Evolutionary conservation across 2,113 vertebrate species (phyloP), one percentile per base, ranked within the genome.

Genomic region (Antidorcas marsupialis): DNA sequence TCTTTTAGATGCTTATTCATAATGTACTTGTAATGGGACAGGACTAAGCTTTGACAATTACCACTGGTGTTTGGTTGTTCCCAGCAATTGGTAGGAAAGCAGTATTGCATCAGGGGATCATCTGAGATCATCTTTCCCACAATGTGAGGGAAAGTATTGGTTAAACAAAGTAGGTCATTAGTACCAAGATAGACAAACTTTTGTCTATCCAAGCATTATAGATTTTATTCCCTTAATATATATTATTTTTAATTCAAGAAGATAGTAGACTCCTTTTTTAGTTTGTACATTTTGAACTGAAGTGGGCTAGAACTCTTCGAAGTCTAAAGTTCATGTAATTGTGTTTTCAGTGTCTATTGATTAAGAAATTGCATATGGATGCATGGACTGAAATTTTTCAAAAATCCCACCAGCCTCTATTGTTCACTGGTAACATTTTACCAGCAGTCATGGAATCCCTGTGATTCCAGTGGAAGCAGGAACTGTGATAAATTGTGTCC

Each of bases 1-100:
- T 81, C 91, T 97, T 95, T 79, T 67, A 81, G 96, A 89, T 95
- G 52, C 79, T 76, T 96, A 78, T 85, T 98, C 96, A 97, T 97
- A 97, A 89, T 89, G 79, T 97, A 78, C 91, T 95, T 93, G 96
- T 91, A 97, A 52, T 89, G 81, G 71, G 87, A 91, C 87, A 89
- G 89, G 57, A 64, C 95, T 50, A 59, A 87, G 96, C 92, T 92
- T 79, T 93, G 71, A 52, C 93, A 86, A 87, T 85, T 74, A 67
- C 83, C 0, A 4, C 3, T 6, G 88, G 52, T 45, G 52, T 91
- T 95, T 78, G 76, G 85, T 57, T 94, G 94, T 97, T 96, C 94
- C 55, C 87, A 45, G 93, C 93, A 85, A 95, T 96, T 90, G 89
- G 53, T 27, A 91, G 94, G 59, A 96, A 93, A 93, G 83, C 93